These are phyloP conservation scores for Julus scandinavius DNA, from an alignment of 2,888 invertebrate genomes.

Conservation along the genomic window DNA sequence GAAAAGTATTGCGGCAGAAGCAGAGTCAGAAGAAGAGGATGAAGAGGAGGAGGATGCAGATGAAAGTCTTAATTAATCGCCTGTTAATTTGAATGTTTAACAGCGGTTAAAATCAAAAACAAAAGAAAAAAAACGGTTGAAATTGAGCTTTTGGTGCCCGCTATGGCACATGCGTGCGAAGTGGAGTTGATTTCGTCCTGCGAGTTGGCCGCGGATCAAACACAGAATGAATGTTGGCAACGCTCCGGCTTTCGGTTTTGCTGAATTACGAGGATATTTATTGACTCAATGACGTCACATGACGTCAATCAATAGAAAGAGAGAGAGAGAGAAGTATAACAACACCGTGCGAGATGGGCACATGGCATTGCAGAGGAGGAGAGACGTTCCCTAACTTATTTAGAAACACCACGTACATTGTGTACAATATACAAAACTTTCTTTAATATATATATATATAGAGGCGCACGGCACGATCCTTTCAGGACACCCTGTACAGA, in stretches of 20 bases:
- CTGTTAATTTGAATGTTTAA: background rate
- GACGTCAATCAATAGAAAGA: constrained; percentile 51
- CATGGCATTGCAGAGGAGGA: background rate
- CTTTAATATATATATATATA: too few species aligned
- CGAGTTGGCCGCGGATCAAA: constrained; percentile 37
- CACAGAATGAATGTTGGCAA: constrained; percentile 49
- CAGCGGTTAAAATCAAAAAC: background rate
- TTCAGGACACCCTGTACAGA: too few species aligned
- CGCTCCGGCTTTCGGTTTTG: constrained; percentile 47
- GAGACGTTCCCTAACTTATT: background rate
- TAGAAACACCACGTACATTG: background rate
- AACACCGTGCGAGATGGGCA: background rate
- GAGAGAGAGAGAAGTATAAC: background rate
- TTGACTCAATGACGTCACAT: constrained; percentile 51
- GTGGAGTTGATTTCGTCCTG: background rate
- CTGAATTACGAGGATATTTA: constrained; percentile 53
- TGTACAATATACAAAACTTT: too few species aligned
- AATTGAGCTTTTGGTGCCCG: background rate
- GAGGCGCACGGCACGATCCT: too few species aligned
- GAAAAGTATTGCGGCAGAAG: too few species aligned
- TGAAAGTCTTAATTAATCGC: background rate
- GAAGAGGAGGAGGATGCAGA: too few species aligned
- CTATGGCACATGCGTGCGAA: background rate
- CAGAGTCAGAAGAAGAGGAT: too few species aligned
- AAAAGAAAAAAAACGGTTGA: background rate